Evolutionary conservation across 2,113 vertebrate genomes (phyloP), one percentile per base, ranked within the genome.

Genomic region (Alethe castanea): DNA sequence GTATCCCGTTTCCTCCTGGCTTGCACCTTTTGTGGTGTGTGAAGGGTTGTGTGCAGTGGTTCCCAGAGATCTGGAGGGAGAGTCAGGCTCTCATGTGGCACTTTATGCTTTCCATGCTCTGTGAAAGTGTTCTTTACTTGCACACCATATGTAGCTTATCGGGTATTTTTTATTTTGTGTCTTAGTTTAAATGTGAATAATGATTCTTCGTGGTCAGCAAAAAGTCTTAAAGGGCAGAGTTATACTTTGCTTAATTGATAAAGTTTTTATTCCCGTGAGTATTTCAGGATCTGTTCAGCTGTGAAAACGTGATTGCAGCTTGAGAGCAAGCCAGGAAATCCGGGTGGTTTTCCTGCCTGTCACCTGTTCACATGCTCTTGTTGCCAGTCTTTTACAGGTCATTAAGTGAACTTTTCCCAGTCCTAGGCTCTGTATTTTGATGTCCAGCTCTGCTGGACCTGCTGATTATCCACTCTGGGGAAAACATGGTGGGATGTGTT

Each of bases 1-100:
- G 5, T 65, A 47, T 53, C 65, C 61, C 1, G 0, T 61, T 74
- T 70, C 42, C 65, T 73, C 47, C 70, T 70, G 40, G 13, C 45
- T 77, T 64, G 50, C 45, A 65, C 64, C 45, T 65, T 38, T 3
- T 0, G 0, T 31, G 65, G 19, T 61, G 26, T 42, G 24, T 14
- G 42, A 10, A 35, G 47, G n/a, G 26, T 10, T 86, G 60, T 57
- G 42, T 3, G 3, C 19, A 14, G 64, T 14, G 25, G 6, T 53
- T 33, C 38, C 42, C 81, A 24, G 38, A 40, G 81, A n/a, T 57
- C 66, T 62, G 57, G 36, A 88, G 59, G 40, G 11, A 15, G 23
- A 73, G 24, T 31, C 44, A 50, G 9, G 29, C 64, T 52, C 60
- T 48, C 19, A 16, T 2, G 28, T 53, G 91, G 88, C 70, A 81